Evolutionary conservation across 1,140 invertebrate genomes (phyloP).

Genomic region (Caenorhabditis remanei): DNA sequence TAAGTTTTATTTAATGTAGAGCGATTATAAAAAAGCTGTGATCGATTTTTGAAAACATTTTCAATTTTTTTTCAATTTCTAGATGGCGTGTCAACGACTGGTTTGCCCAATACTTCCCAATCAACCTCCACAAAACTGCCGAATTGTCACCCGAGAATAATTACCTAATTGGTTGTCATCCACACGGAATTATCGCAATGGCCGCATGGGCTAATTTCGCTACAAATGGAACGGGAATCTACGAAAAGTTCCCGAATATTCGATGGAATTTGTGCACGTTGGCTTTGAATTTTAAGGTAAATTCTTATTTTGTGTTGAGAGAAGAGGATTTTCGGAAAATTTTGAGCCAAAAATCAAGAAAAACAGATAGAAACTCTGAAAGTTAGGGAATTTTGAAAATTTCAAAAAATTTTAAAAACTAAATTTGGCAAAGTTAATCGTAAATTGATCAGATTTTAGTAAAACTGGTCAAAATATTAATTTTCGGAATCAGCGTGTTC

Average conservation of each 20-base stretch:
- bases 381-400: background rate
- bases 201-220: slow-evolving; percentile 81
- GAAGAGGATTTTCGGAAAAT: background rate
- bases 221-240: slow-evolving; percentile 84
- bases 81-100: slow-evolving; percentile 54
- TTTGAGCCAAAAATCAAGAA: background rate
- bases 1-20: background rate
- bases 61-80: background rate
- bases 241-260: slow-evolving; percentile 76
- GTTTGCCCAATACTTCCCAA: slow-evolving; percentile 61
- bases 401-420: slow-evolving; percentile 4
- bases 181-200: slow-evolving; percentile 83
- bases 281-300: background rate
- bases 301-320: background rate
- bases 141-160: slow-evolving; percentile 56
- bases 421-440: background rate
- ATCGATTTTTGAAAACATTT: too few species aligned
- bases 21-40: too few species aligned
- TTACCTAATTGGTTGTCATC: slow-evolving; percentile 82
- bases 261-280: slow-evolving; percentile 36
- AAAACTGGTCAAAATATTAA: too few species aligned
- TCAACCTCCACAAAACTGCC: slow-evolving; percentile 56
- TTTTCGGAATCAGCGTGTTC: too few species aligned
- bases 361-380: background rate
- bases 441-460: too few species aligned